phyloP scores from a whole-genome alignment of 2,888 invertebrate genomes.

The Agrotis clavis region DNA sequence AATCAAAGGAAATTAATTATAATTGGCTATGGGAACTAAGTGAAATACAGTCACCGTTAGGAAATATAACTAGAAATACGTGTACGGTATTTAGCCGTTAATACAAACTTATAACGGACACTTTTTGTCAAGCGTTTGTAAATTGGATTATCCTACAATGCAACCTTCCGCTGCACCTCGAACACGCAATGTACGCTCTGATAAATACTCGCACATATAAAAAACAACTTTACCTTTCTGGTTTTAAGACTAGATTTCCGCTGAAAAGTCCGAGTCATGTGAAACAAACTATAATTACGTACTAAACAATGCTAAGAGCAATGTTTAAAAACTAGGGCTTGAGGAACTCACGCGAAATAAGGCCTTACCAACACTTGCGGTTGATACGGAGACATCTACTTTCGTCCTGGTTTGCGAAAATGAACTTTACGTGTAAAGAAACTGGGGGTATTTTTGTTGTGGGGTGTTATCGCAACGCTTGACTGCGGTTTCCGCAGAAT shows the following conservation, averaged over 20 bases:
- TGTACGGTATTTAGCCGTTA: constrained; percentile 44
- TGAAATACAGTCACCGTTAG: constrained; percentile 55
- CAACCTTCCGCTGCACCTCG: constrained; percentile 76
- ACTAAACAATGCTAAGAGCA: constrained; percentile 73
- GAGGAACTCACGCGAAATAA: constrained; percentile 73
- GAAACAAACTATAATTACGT: constrained; percentile 71
- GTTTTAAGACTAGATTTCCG: constrained; percentile 56
- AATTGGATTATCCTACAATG: constrained; percentile 68
- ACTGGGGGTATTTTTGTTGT: constrained; percentile 61
- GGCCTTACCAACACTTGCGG: constrained; percentile 70
- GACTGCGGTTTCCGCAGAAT: constrained; percentile 79
- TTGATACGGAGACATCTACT: constrained; percentile 64
- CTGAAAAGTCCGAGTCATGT: constrained; percentile 54
- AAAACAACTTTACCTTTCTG: constrained; percentile 49
- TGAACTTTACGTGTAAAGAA: constrained; percentile 52
- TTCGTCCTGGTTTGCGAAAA: constrained; percentile 55
- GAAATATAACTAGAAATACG: constrained; percentile 60
- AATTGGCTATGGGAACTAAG: constrained; percentile 45
- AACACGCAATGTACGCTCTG: constrained; percentile 75
- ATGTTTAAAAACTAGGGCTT: constrained; percentile 75
- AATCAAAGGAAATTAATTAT: constrained; percentile 39
- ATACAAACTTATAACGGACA: constrained; percentile 50
- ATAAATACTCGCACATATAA: constrained; percentile 63
- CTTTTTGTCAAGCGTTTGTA: constrained; percentile 62
- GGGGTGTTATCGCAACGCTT: constrained; percentile 64